Evolutionary conservation across 2,888 invertebrate genomes (phyloP).

Genomic region (Molorchus minor): DNA sequence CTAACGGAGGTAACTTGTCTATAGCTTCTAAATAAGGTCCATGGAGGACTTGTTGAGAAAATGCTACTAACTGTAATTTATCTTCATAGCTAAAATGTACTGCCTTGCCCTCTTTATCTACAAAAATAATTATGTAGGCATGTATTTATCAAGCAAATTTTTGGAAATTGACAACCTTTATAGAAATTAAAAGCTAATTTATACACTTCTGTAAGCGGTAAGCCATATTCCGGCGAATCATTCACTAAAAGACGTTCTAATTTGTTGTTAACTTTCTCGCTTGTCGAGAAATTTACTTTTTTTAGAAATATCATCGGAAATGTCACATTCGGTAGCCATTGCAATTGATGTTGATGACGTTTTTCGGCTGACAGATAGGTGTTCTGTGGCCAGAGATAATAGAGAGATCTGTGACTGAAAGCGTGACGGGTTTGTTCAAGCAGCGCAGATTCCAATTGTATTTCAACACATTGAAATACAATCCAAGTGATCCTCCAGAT

Average conservation of each 20-base stretch:
- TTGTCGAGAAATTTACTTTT: conserved; percentile 52
- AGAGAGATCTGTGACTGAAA: no score
- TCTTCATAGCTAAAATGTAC: conserved; percentile 94
- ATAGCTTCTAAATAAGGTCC: conserved; percentile 81
- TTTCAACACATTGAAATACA: no score
- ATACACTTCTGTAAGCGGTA: conserved; percentile 83
- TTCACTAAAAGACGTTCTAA: conserved; percentile 46
- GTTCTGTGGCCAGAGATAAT: no score
- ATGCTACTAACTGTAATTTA: conserved; percentile 89
- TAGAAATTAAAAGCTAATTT: conserved; percentile 90
- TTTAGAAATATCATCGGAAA: conserved; percentile 54
- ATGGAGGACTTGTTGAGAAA: conserved; percentile 89
- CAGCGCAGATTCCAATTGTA: no score
- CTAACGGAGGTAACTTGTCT: conserved; percentile 77
- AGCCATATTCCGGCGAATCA: conserved; percentile 68
- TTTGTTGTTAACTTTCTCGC: conserved; percentile 37
- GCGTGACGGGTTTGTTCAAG: no score
- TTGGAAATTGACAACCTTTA: conserved; percentile 75
- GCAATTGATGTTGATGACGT: conserved; percentile 23
- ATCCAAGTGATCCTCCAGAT: no score
- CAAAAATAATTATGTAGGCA: conserved; percentile 15
- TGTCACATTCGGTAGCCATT: conserved; percentile 46
- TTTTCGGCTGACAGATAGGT: not conserved
- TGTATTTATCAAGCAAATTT: not conserved
- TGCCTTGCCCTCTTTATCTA: conserved; percentile 98